A percentile compares a stretch with the other conserved stretches of the same genome.
phyloP scores from a whole-genome alignment of 2,113 vertebrate species.

The Dipodomys merriami region DNA sequence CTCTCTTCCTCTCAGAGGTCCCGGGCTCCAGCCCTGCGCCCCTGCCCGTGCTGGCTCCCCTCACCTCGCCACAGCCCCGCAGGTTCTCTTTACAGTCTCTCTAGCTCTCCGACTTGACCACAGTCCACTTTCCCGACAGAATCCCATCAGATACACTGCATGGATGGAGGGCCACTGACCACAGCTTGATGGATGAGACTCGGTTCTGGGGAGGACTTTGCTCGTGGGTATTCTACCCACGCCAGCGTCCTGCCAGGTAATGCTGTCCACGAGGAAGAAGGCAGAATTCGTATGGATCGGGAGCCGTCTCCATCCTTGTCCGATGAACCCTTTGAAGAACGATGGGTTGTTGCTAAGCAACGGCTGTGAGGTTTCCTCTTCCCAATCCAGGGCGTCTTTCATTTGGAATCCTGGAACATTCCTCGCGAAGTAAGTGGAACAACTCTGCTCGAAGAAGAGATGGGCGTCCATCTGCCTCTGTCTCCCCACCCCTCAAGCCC shows the following conservation, averaged over 20 bases:
- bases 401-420: constrained; percentile 45
- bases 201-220: not conserved
- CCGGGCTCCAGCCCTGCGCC: not conserved
- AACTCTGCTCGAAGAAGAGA: constrained; percentile 58
- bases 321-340: not conserved
- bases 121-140: not conserved
- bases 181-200: not conserved
- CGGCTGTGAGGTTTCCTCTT: constrained; percentile 26
- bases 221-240: not conserved
- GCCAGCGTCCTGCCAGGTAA: not conserved
- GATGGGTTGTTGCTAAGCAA: not conserved
- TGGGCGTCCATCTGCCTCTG: constrained; percentile 49
- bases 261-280: not conserved
- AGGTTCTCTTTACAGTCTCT: not conserved
- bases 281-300: not conserved
- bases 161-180: not conserved
- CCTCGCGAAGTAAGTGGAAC: constrained; percentile 36
- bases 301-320: not conserved
- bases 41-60: not conserved
- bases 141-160: not conserved
- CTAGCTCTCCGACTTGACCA: not conserved
- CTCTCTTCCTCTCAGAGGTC: not conserved
- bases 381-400: constrained; percentile 39
- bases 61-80: not conserved
- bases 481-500: not conserved